A percentile compares a stretch with the other conserved stretches of the same genome.
Evolutionary conservation across 2,113 vertebrate genomes (phyloP).

Genomic region (chimpanzee (Pan troglodytes)): DNA sequence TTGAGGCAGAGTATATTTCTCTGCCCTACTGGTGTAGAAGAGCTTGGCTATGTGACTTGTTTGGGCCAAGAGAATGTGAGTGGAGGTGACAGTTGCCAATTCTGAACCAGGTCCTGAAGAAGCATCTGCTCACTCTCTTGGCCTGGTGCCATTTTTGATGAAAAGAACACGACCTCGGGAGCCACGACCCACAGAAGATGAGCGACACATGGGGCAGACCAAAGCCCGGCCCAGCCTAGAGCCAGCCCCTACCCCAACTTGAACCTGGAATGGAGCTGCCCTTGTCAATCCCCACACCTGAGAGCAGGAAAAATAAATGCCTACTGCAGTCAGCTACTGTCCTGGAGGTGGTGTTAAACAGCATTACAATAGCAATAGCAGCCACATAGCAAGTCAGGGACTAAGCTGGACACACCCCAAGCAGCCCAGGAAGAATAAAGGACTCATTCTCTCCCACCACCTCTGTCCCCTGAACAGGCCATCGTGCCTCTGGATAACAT

Average conservation of each 20-base stretch:
- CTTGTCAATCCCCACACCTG: neutral
- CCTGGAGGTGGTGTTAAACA: neutral
- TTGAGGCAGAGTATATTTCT: neutral
- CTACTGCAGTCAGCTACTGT: accelerated
- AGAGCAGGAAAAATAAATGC: accelerated
- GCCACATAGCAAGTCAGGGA: neutral
- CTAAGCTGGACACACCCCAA: neutral
- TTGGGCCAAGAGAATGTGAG: neutral
- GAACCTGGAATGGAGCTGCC: neutral
- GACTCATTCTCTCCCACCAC: neutral
- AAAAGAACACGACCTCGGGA: neutral
- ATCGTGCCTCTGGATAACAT: neutral
- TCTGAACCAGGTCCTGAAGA: neutral
- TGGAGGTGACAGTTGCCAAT: neutral
- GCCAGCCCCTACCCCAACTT: accelerated
- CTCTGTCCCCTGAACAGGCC: neutral
- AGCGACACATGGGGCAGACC: neutral
- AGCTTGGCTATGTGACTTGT: neutral
- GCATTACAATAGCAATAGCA: accelerated
- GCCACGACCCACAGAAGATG: neutral
- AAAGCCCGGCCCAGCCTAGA: neutral
- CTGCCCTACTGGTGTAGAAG: neutral
- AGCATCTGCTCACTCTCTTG: neutral
- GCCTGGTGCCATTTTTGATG: neutral
- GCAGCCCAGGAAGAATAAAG: neutral